Evolutionary conservation across 1,140 invertebrate species (phyloP).

Genomic region (Magallana angulata): DNA sequence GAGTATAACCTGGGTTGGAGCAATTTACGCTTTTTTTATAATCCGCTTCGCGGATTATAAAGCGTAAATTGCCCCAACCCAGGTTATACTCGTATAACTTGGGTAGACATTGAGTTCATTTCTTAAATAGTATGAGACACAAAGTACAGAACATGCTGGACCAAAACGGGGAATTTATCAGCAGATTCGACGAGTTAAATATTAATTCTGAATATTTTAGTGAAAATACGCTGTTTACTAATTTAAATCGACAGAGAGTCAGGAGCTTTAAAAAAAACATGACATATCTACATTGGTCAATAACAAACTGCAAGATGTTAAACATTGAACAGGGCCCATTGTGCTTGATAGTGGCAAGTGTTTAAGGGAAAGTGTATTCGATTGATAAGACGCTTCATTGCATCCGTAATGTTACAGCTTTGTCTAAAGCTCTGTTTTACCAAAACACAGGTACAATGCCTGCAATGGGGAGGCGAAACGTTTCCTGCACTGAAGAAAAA

Average conservation of each 20-base stretch:
- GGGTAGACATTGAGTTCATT: no score
- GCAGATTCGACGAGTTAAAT: not conserved
- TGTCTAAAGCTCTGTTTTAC: not conserved
- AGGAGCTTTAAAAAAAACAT: not conserved
- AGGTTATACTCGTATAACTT: no score
- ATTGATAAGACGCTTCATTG: slow-evolving; percentile 23
- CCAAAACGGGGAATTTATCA: not conserved
- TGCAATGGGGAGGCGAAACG: not conserved
- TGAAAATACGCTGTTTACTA: not conserved
- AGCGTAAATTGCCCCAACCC: no score
- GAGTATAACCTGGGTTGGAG: no score
- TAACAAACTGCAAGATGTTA: not conserved
- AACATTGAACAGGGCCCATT: not conserved
- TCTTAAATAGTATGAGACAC: not conserved
- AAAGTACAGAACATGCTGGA: not conserved
- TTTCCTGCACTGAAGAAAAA: not conserved
- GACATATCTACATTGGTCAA: not conserved
- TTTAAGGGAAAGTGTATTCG: not conserved
- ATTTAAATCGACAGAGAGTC: not conserved
- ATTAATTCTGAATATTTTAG: not conserved
- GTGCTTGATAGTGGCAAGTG: not conserved
- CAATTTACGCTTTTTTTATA: no score
- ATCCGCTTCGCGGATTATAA: no score
- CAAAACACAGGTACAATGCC: not conserved
- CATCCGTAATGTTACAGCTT: slow-evolving; percentile 3